Conservation (phyloP, 1,140 invertebrate species). For the Rhyzopertha dominica region DNA sequence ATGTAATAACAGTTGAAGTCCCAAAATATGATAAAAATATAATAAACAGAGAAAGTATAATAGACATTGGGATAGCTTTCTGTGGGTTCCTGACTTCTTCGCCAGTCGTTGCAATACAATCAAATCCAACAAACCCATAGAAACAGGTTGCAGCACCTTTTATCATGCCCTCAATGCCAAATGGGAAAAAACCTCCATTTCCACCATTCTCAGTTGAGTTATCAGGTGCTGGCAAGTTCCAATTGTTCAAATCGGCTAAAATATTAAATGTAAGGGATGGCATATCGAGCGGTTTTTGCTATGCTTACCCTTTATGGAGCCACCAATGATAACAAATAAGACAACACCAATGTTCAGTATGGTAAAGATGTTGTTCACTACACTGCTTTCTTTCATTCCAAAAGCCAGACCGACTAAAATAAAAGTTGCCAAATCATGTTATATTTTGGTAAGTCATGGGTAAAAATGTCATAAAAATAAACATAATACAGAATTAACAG, state of each 20-base stretch:
- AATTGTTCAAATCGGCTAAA: conserved; percentile 60
- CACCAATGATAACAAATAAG: conserved; percentile 75
- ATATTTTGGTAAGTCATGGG: neutral
- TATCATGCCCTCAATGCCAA: conserved; percentile 76
- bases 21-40: conserved; percentile 83
- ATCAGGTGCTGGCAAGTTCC: conserved; percentile 54
- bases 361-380: conserved; percentile 80
- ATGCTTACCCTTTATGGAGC: conserved; percentile 64
- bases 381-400: conserved; percentile 79
- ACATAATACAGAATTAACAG: too few relatives aligned
- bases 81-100: conserved; percentile 86
- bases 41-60: conserved; percentile 72
- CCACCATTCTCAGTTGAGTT: conserved; percentile 51
- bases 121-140: conserved; percentile 89
- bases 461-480: neutral
- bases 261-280: conserved; percentile 7
- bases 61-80: conserved; percentile 79
- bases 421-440: conserved; percentile 25
- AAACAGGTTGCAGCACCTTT: conserved; percentile 87
- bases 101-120: conserved; percentile 83
- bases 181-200: conserved; percentile 79
- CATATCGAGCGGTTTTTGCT: conserved; percentile 22
- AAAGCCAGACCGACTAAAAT: conserved; percentile 65
- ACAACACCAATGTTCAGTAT: conserved; percentile 78
- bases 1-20: conserved; percentile 79